phyloP scores from a whole-genome alignment of 2,888 invertebrate species.

The Seladonia tumulorum region DNA sequence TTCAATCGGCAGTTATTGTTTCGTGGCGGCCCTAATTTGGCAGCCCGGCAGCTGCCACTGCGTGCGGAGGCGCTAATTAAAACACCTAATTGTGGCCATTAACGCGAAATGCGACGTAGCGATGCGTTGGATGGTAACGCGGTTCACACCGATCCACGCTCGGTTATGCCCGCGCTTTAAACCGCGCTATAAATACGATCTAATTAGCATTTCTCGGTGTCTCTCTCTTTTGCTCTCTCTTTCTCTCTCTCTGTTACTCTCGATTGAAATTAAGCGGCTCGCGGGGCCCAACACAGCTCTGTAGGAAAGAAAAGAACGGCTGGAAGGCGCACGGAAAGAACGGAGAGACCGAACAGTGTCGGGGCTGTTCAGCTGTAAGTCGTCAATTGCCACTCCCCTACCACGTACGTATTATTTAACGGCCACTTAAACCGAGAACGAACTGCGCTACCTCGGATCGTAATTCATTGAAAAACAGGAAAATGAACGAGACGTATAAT shows the following conservation, averaged over 20 bases:
- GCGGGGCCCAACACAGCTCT: constrained; percentile 46
- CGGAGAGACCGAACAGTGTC: constrained; percentile 56
- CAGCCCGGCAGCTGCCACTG: constrained; percentile 80
- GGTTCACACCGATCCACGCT: constrained; percentile 72
- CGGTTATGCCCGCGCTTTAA: constrained; percentile 71
- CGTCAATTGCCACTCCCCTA: constrained; percentile 67
- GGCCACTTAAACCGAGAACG: constrained; percentile 62
- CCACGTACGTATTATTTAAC: constrained; percentile 55
- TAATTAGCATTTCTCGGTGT: constrained; percentile 78
- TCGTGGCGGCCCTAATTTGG: constrained; percentile 82
- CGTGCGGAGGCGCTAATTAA: constrained; percentile 82
- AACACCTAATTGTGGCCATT: constrained; percentile 84
- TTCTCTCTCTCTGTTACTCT: constrained; percentile 46
- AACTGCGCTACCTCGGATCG: constrained; percentile 43
- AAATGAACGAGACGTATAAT: not conserved
- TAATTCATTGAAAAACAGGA: constrained; percentile 26
- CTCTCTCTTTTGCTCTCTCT: not conserved
- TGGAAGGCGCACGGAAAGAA: constrained; percentile 19
- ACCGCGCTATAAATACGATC: constrained; percentile 75
- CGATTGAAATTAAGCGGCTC: constrained; percentile 74
- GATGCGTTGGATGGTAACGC: constrained; percentile 65
- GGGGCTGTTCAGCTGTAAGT: constrained; percentile 59
- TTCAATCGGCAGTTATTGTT: constrained; percentile 84
- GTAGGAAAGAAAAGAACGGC: constrained; percentile 48
- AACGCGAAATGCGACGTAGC: constrained; percentile 81